A percentile compares a stretch with the other conserved stretches of the same genome.
Evolutionary conservation across 2,888 invertebrate species (phyloP).

Genomic region (Limnephilus lunatus): DNA sequence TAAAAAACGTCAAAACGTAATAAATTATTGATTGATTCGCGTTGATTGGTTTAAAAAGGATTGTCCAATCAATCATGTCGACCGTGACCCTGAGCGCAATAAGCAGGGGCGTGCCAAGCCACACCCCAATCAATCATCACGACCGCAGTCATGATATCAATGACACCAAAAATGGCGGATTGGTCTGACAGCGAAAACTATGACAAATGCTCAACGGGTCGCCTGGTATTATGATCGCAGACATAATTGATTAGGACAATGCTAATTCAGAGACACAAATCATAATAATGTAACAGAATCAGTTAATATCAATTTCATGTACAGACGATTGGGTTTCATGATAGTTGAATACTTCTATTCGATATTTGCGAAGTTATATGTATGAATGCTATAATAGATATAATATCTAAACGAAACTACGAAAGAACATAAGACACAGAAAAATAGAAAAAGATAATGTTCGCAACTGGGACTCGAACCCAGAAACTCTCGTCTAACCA

Average conservation of each 20-base stretch:
- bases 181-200: neutral
- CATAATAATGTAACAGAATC: neutral
- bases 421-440: no score
- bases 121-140: constrained; percentile 10
- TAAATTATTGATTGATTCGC: neutral
- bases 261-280: constrained; percentile 20
- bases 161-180: neutral
- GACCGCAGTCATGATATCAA: neutral
- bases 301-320: neutral
- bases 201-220: neutral
- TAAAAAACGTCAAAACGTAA: neutral
- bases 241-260: neutral
- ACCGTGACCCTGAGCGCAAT: neutral
- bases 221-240: neutral
- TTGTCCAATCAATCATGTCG: neutral
- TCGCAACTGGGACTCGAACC: no score
- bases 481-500: no score
- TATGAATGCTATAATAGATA: no score
- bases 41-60: neutral
- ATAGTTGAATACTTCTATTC: neutral
- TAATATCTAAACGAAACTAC: no score
- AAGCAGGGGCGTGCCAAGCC: constrained; percentile 21
- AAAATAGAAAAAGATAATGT: no score
- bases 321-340: neutral
- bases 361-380: no score